These are phyloP conservation scores for Octomys mimax DNA, from an alignment of 2,797 vertebrate species.

Conservation along the genomic window DNA sequence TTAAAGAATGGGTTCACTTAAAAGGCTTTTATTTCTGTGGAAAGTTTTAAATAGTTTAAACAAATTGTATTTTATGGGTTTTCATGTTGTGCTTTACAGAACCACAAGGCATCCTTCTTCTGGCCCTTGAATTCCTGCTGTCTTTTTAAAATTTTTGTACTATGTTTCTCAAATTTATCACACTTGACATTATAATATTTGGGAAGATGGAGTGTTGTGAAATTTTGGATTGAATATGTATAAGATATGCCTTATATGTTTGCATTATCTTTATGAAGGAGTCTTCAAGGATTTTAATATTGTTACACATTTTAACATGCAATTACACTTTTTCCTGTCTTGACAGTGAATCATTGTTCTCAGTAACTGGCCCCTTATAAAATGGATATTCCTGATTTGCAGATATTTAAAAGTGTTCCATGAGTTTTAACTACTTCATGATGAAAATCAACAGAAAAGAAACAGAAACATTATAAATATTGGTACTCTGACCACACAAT, in stretches of 20 bases:
- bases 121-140: background rate
- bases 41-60: background rate
- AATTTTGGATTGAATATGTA: background rate
- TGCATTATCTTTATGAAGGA: slow-evolving; percentile 11
- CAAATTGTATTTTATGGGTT: background rate
- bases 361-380: background rate
- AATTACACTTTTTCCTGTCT: background rate
- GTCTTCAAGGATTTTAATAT: slow-evolving; percentile 1
- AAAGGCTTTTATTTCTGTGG: background rate
- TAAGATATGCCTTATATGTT: background rate
- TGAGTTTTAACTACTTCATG: background rate
- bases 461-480: background rate
- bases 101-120: background rate
- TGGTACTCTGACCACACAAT: background rate
- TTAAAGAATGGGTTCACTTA: background rate
- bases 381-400: background rate
- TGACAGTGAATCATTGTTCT: background rate
- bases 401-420: background rate
- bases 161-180: background rate
- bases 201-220: too few species aligned
- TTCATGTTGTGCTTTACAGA: background rate
- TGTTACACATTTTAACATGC: background rate
- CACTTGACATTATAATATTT: background rate
- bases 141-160: background rate
- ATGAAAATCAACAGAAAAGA: background rate